Evolutionary conservation across 2,888 invertebrate genomes (phyloP), one percentile per base, ranked within the genome.

Genomic region (Octodonta nipae): DNA sequence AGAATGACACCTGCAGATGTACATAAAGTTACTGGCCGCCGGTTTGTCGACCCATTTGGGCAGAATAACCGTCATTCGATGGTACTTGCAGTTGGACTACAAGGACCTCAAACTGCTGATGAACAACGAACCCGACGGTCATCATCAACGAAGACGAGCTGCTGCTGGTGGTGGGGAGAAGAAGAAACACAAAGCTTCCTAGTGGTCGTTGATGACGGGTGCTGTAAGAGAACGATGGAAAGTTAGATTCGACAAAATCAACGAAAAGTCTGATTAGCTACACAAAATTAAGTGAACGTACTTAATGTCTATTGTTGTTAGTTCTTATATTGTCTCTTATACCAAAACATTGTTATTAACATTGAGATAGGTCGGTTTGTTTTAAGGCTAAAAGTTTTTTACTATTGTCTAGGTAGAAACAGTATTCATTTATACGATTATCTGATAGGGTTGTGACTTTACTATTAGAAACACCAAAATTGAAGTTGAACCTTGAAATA

Each of bases 111-210:
- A 78, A 51, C 69, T 78, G 2, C 67, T 77, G 35, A 60, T 73
- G 12, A 64, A 67, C 15, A 65, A 61, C 17, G 49, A 49, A 15
- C 24, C 37, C 11, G 44, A 44, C 6, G 32, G 14, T 6, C 12
- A 25, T n/a, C 24, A 22, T 3, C 10, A 75, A 68, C 57, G 59
- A 12, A 3, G 16, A 11, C 10, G 16, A 20, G 4, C 14, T 2
- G 13, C 55, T 13, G 13, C 67, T 36, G 62, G 75, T 34, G 75
- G 78, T 38, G 71, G 70, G 26, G 68, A 74, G 42, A 77, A 75
- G 51, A 78, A 77, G 49, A 70, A 76, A 45, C 75, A 78, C 51
- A 80, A 80, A 65, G 65, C 70, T 11, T 73, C 77, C 68, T 78
- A 78, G 62, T 61, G 55, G 56, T 38, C 51, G 24, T 37, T 53